Base-by-base conservation (phyloP, 2,888 invertebrate species). In the Heliconius sara region DNA sequence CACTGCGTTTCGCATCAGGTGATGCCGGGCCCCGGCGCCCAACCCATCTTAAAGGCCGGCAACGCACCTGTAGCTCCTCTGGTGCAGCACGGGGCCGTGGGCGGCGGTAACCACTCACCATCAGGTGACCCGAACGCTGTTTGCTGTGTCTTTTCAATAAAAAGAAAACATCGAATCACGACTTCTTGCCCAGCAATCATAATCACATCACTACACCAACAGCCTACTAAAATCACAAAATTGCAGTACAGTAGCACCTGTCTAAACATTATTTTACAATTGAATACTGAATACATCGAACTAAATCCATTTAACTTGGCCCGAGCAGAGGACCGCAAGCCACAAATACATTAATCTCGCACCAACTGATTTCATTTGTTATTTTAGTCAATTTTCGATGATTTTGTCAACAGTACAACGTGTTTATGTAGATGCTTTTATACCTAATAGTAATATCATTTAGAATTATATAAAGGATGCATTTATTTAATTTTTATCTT, bases 271-370 rank as follows among this genome's bases (percentile, higher is more conserved):
- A 19, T 47, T n/a, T 73, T 43, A 73, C 57, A 34, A 13, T 74
- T 80, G 79, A 80, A 82, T 71, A 72, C 77, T 39, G 30, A 57
- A 72, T 77, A 75, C 76, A 77, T 25, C 71, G 39, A 83, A 79
- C 81, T 83, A 80, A 82, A 83, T 83, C 83, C 75, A 83, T 83
- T 82, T 81, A 83, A 82, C 80, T 83, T 78, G 63, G 76, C 76
- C 43, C 73, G 79, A 78, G 47, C 77, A 73, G 43, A 73, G 60
- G 68, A n/a, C 78, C 70, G 66, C 77, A 72, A 77, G 70, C 82
- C 82, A 71, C 76, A 82, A 81, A 80, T 79, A 80, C 77, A 80
- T 83, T 82, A 84, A 79, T 80, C 73, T 77, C 22, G 76, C 52
- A 80, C 57, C 77, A 66, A 82, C 77, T 77, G 68, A 82, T 77